Conservation (phyloP, 2,113 vertebrate species). For the Corynorhinus townsendii region DNA sequence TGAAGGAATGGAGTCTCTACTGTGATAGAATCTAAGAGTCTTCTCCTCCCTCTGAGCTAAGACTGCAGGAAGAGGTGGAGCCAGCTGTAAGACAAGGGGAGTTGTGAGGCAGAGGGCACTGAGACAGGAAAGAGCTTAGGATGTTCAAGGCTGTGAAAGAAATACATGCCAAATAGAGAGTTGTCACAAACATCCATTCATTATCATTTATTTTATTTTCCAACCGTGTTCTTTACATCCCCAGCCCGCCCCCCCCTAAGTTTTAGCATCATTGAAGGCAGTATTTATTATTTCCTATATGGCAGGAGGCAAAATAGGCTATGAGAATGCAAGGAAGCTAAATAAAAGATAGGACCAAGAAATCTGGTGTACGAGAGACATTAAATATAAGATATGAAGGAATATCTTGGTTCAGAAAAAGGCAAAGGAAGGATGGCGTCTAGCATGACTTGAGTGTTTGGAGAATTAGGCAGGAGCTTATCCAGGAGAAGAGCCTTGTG, state of each 20-base stretch:
- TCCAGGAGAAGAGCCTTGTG: neutral
- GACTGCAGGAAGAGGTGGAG: neutral
- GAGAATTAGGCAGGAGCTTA: neutral
- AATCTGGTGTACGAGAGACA: neutral
- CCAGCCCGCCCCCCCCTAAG: neutral
- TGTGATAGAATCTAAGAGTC: neutral
- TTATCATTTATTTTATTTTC: neutral
- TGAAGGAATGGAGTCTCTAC: neutral
- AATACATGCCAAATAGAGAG: neutral
- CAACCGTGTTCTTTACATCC: neutral
- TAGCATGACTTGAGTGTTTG: neutral
- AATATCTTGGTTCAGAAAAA: neutral
- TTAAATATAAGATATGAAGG: neutral
- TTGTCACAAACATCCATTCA: neutral
- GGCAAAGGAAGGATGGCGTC: neutral
- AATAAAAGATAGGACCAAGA: neutral
- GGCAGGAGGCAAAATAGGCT: neutral
- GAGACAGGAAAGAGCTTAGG: neutral
- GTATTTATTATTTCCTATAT: neutral
- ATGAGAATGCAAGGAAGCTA: neutral
- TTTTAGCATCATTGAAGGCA: neutral
- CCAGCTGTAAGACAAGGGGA: fast-evolving
- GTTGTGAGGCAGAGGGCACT: neutral
- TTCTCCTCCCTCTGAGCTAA: neutral
- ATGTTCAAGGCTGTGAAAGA: neutral